These are phyloP conservation scores for Danionella cerebrum DNA, from an alignment of 2,113 vertebrate species.

Conservation along the genomic window DNA sequence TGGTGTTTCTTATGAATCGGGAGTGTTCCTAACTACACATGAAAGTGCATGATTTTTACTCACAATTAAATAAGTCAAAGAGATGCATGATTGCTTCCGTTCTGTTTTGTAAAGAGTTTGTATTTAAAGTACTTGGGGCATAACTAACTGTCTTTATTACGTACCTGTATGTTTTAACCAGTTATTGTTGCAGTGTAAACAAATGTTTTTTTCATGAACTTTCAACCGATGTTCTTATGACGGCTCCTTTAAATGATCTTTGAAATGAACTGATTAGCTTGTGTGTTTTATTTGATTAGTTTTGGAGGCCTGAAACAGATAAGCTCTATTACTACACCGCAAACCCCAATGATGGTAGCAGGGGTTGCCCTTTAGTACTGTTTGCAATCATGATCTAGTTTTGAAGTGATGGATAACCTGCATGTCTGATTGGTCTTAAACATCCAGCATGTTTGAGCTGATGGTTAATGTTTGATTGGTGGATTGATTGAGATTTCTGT, in stretches of 20 bases:
- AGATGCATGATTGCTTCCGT: no score
- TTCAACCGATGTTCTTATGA: no score
- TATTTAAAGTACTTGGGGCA: neutral
- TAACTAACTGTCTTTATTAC: constrained; percentile 1
- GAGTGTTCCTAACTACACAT: neutral
- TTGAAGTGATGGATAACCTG: constrained; percentile 10
- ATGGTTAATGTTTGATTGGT: neutral
- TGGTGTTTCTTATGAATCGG: neutral
- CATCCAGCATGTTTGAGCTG: constrained; percentile 36
- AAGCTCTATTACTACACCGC: neutral
- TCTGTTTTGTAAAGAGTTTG: no score
- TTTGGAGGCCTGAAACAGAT: neutral
- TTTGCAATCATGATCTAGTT: neutral
- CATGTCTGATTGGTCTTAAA: constrained; percentile 11
- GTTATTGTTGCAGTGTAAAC: no score
- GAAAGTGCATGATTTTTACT: constrained; percentile 21
- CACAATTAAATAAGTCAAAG: neutral
- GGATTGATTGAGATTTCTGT: neutral
- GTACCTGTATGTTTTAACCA: neutral
- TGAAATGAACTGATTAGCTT: no score
- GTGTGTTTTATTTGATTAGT: neutral
- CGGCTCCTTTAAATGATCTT: no score
- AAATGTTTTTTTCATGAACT: no score
- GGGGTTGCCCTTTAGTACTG: neutral
- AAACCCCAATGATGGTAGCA: neutral